Conservation (phyloP, 2,888 invertebrate genomes). For the Ochropleura leucogaster region DNA sequence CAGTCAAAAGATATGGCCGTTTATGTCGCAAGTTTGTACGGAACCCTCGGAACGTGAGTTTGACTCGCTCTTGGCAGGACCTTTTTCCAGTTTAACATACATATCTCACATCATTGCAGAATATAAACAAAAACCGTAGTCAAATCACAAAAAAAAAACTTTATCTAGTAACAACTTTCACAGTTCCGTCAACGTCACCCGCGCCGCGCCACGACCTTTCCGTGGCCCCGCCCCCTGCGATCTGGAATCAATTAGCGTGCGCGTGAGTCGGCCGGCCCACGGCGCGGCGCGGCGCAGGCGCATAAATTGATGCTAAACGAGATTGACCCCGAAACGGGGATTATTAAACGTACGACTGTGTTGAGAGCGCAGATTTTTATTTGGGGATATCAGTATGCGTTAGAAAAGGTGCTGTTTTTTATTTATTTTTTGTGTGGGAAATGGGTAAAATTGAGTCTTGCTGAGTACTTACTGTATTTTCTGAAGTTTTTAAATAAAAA, state of each 20-base stretch:
- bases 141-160: background rate
- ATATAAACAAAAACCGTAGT: background rate
- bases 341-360: constrained; percentile 38
- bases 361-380: constrained; percentile 9
- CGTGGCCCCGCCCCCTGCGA: constrained; percentile 72
- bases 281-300: constrained; percentile 48
- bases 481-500: background rate
- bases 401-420: background rate
- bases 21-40: too few relatives aligned
- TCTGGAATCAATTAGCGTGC: constrained; percentile 82
- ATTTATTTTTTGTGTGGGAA: background rate
- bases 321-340: constrained; percentile 63
- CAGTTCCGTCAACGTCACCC: constrained; percentile 61
- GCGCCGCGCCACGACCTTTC: constrained; percentile 81
- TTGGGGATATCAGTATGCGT: background rate
- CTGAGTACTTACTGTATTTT: background rate
- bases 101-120: background rate
- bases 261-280: constrained; percentile 71
- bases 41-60: too few relatives aligned
- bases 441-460: background rate
- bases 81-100: too few relatives aligned
- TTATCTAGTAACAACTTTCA: constrained; percentile 57
- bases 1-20: too few relatives aligned
- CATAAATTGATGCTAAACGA: constrained; percentile 70
- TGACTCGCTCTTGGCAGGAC: too few relatives aligned